Percentiles rank a stretch among this genome's conserved stretches.
Conservation (phyloP, 2,888 invertebrate genomes). For the Stictocephala bisonia region DNA sequence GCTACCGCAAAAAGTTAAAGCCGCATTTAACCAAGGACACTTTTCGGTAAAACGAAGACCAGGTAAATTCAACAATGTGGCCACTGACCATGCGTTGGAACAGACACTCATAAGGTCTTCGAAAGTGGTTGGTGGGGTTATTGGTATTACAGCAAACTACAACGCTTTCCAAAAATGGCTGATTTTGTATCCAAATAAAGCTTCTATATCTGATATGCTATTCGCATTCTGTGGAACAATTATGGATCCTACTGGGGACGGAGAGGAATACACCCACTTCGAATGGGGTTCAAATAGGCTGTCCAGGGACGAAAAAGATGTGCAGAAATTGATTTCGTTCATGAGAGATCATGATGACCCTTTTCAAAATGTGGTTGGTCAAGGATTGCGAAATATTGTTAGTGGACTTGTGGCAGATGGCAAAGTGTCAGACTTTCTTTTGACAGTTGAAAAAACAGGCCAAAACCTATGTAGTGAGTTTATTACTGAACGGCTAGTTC, state of each 20-base stretch:
- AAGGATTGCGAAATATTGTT: conserved; percentile 22
- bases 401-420: conserved; percentile 23
- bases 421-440: conserved; percentile 13
- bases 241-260: conserved; percentile 14
- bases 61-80: conserved; percentile 30
- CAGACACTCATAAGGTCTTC: conserved; percentile 18
- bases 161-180: conserved; percentile 34
- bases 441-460: conserved; percentile 4
- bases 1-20: not conserved
- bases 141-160: conserved; percentile 3
- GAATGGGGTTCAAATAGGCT: conserved; percentile 8
- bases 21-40: conserved; percentile 1
- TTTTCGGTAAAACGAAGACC: conserved; percentile 9
- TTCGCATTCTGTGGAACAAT: conserved; percentile 17
- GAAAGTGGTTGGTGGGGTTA: conserved; percentile 16
- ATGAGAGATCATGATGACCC: conserved; percentile 16
- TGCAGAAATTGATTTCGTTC: conserved; percentile 26
- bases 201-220: not conserved
- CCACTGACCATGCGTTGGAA: conserved; percentile 30
- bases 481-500: not conserved
- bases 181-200: not conserved
- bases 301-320: conserved; percentile 21
- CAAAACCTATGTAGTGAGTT: not conserved
- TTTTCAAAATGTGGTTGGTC: not conserved
- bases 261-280: conserved; percentile 3